Evolutionary conservation across 2,888 invertebrate genomes (phyloP).

Genomic region (Tribolium freemani): DNA sequence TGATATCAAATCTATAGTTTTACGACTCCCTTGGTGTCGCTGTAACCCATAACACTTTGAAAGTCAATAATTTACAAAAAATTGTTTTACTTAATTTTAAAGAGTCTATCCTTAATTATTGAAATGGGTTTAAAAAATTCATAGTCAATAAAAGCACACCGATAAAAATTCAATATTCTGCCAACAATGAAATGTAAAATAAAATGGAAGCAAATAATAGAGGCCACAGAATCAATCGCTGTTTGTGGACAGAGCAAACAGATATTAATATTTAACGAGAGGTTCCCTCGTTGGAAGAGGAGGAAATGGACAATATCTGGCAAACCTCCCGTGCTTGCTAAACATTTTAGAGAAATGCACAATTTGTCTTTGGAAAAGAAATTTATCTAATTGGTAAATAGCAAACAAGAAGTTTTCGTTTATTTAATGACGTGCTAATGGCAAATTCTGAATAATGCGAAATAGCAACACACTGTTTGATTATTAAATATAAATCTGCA

Average conservation of each 20-base stretch:
- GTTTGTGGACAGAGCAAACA: slow-evolving; percentile 57
- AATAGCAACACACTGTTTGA: slow-evolving; percentile 59
- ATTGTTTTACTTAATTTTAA: background rate
- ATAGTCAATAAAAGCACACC: slow-evolving; percentile 2
- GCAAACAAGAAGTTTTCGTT: slow-evolving; percentile 42
- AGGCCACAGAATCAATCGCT: slow-evolving; percentile 61
- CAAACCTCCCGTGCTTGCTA: slow-evolving; percentile 31
- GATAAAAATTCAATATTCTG: slow-evolving; percentile 52
- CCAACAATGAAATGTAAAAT: slow-evolving; percentile 58
- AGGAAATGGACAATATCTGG: slow-evolving; percentile 46
- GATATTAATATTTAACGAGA: slow-evolving; percentile 53
- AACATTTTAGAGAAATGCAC: slow-evolving; percentile 42
- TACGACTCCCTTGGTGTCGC: slow-evolving; percentile 11
- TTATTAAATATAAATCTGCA: slow-evolving; percentile 61
- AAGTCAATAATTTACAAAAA: background rate
- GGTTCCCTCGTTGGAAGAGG: slow-evolving; percentile 40
- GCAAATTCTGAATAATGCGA: slow-evolving; percentile 28
- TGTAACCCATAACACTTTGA: slow-evolving; percentile 1
- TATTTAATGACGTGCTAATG: slow-evolving; percentile 42
- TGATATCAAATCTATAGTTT: slow-evolving; percentile 28
- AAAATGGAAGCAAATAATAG: slow-evolving; percentile 58
- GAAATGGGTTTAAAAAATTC: background rate
- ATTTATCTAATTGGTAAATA: slow-evolving; percentile 12
- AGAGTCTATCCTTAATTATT: background rate
- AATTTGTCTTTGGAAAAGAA: slow-evolving; percentile 1